These are phyloP conservation scores for Philereme vetulata DNA, from an alignment of 2,888 invertebrate species.

Conservation along the genomic window DNA sequence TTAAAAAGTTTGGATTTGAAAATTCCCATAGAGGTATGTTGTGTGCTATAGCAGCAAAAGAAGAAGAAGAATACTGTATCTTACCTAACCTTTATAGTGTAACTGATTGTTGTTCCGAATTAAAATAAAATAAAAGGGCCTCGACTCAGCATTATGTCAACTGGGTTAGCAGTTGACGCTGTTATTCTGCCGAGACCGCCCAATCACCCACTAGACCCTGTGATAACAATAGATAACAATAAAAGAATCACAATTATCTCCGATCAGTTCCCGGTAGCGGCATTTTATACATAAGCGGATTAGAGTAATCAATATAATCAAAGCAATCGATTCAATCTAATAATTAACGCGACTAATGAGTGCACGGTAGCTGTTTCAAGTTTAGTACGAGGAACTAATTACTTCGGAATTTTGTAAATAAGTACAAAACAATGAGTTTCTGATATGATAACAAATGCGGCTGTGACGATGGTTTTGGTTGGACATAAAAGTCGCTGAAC, in stretches of 20 bases:
- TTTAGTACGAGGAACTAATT: conserved; percentile 18
- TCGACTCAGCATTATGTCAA: too few species aligned
- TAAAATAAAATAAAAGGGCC: too few species aligned
- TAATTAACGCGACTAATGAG: conserved; percentile 31
- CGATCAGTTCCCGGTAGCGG: conserved; percentile 47
- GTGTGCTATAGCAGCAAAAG: too few species aligned
- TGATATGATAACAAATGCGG: conserved; percentile 1
- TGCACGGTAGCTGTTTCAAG: conserved; percentile 40
- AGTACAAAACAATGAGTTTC: conserved; percentile 5
- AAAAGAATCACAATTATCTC: conserved; percentile 22
- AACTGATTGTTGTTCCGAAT: too few species aligned
- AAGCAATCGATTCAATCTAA: conserved; percentile 42
- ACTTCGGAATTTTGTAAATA: conserved; percentile 1
- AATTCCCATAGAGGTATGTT: too few species aligned
- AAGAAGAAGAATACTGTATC: too few species aligned
- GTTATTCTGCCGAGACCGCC: too few species aligned
- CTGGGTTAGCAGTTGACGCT: too few species aligned
- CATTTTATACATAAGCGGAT: conserved; percentile 28
- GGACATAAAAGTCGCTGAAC: neutral
- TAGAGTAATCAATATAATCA: conserved; percentile 35
- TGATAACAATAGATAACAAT: conserved; percentile 23
- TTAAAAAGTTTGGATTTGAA: too few species aligned
- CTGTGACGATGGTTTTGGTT: neutral
- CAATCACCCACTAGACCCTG: too few species aligned
- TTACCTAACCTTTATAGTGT: too few species aligned